Percentiles rank a stretch among this genome's conserved stretches.
phyloP scores from a whole-genome alignment of 1,140 invertebrate species.

The Nasonia vitripennis region DNA sequence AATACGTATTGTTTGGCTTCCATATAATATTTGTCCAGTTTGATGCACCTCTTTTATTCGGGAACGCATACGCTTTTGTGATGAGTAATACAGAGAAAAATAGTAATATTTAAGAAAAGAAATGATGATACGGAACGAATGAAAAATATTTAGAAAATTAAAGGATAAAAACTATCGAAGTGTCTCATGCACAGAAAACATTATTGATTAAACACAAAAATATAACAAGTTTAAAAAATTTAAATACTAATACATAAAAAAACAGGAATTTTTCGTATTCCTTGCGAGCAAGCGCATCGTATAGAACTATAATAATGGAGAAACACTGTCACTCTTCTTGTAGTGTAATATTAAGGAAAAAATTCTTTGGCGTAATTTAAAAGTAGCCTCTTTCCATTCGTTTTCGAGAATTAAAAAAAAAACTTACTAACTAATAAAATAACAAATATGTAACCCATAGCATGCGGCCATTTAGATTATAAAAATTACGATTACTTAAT shows the following conservation, averaged over 20 bases:
- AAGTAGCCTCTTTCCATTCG: constrained; percentile 42
- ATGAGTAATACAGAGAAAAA: constrained; percentile 14
- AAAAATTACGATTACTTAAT: constrained; percentile 44
- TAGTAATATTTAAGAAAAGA: not conserved
- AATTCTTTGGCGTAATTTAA: constrained; percentile 35
- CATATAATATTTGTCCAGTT: not conserved
- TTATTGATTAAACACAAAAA: not conserved
- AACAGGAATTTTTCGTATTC: constrained; percentile 6
- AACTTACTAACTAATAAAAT: constrained; percentile 47
- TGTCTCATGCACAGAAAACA: not conserved
- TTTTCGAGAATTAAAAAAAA: constrained; percentile 32
- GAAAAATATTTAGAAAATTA: not conserved
- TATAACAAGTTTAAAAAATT: not conserved
- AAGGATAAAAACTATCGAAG: not conserved
- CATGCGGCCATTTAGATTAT: constrained; percentile 61
- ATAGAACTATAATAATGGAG: constrained; percentile 26
- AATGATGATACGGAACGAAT: not conserved
- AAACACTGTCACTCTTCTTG: constrained; percentile 31
- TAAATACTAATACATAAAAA: not conserved
- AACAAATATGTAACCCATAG: constrained; percentile 55
- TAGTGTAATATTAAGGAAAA: constrained; percentile 23
- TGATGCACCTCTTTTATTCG: not conserved
- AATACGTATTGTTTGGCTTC: not conserved
- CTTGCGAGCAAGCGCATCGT: constrained; percentile 10
- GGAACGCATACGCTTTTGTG: constrained; percentile 51